Evolutionary conservation across 1,140 invertebrate genomes (phyloP), one percentile per base, ranked within the genome.

Genomic region (Lordiphosa mommai): DNA sequence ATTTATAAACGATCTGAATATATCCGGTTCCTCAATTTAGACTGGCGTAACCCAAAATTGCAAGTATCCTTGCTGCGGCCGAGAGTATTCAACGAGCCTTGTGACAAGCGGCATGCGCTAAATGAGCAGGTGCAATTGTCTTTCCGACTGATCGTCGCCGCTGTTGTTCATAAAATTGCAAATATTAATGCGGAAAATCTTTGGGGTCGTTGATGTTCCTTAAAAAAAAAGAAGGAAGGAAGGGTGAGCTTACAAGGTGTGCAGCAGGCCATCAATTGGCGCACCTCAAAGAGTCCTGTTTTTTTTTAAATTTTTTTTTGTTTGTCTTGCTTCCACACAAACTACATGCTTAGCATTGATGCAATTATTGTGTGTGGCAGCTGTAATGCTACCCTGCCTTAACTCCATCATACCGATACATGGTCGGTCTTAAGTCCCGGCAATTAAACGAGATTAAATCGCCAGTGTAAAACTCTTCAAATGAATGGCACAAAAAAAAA

Each of bases 371-470:
- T 63, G 43, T 20, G 20, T 23, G 63, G 61, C 63, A 66, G 63
- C 63, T 66, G 46, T 57, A 66, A 66, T 66, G n/a, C 63, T 38
- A 43, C 32, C 32, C 49, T 10, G 43, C 12, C 33, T 10, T 3
- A n/a, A 30, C 23, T 33, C 2, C 14, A 20, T 30, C 30, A 49
- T 34, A 30, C 46, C 46, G 14, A 49, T 33, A 49, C 32, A 36
- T 20, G 46, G 53, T 6, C 38, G 10, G 57, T 34, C 34, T 14
- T 33, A 47, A 74, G 70, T 67, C 76, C 61, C 72, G 64, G 76
- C 71, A 80, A 80, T 80, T 80, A 80, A 80, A 67, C 69, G 76
- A 80, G 76, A 80, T 80, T 80, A 80, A 82, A 82, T 80, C 74
- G 74, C 65, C 63, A 63, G 74, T 61, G 76, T 71, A 82, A 73